Conservation (phyloP, 2,113 vertebrate species). For the Xyliphius kryptos region DNA sequence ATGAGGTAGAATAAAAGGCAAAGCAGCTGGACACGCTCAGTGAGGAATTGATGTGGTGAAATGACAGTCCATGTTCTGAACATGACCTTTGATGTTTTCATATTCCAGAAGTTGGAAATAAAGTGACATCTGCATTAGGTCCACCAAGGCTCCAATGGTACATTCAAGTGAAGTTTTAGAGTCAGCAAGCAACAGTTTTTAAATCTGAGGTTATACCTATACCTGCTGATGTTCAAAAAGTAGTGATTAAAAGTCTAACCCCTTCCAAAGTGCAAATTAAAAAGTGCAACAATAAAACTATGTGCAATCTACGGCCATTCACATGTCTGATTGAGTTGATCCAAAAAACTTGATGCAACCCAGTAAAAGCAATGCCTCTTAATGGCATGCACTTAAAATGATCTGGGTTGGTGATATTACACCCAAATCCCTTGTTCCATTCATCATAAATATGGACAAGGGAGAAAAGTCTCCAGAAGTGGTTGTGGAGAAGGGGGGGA, state of each 20-base stretch:
- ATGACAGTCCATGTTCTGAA: conserved; percentile 37
- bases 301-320: conserved; percentile 75
- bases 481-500: conserved; percentile 1
- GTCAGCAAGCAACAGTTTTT: conserved; percentile 67
- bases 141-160: conserved; percentile 71
- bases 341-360: conserved; percentile 47
- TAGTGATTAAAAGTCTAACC: conserved; percentile 98
- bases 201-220: conserved; percentile 65
- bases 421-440: conserved; percentile 54
- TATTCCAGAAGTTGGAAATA: conserved; percentile 51
- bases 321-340: conserved; percentile 69
- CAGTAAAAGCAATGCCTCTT: conserved; percentile 53
- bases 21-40: conserved; percentile 93
- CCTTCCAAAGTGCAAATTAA: conserved; percentile 94
- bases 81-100: conserved; percentile 42
- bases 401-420: conserved; percentile 53
- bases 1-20: conserved; percentile 97
- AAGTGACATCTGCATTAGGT: conserved; percentile 60
- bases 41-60: conserved; percentile 63
- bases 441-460: conserved; percentile 59
- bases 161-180: conserved; percentile 64
- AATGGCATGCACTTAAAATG: conserved; percentile 38
- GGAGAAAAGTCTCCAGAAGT: conserved; percentile 35
- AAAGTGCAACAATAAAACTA: conserved; percentile 95
- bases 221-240: conserved; percentile 81